Percentiles rank a stretch among this genome's conserved stretches.
These are phyloP conservation scores for Gasteruption jaculator DNA, from an alignment of 2,888 invertebrate species.

Conservation along the genomic window DNA sequence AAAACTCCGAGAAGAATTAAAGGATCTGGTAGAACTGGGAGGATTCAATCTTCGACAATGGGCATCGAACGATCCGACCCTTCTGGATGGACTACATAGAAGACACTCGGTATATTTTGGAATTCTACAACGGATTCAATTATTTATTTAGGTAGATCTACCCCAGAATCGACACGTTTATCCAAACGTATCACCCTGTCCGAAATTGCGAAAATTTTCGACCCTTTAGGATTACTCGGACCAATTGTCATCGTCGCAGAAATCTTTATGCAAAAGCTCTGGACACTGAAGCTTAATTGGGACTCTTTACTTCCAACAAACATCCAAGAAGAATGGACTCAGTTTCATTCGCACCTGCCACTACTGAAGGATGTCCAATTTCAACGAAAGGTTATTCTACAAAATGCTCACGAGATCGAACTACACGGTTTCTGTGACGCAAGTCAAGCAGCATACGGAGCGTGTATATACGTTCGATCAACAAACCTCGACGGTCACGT, in stretches of 20 bases:
- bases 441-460: conserved; percentile 23
- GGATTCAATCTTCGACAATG: conserved; percentile 22
- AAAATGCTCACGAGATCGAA: conserved; percentile 8
- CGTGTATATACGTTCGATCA: conserved; percentile 16
- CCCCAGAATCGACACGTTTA: neutral
- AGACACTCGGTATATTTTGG: conserved; percentile 22
- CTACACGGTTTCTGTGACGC: conserved; percentile 28
- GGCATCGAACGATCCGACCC: conserved; percentile 22
- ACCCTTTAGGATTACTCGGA: conserved; percentile 24
- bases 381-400: conserved; percentile 12
- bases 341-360: conserved; percentile 15
- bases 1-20: conserved; percentile 16
- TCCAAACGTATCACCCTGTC: conserved; percentile 22
- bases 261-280: conserved; percentile 22
- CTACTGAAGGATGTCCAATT: conserved; percentile 19
- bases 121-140: conserved; percentile 18
- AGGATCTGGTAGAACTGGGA: conserved; percentile 8
- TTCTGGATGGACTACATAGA: conserved; percentile 10
- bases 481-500: neutral
- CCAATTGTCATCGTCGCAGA: conserved; percentile 23
- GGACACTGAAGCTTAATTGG: conserved; percentile 22
- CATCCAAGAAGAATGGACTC: conserved; percentile 19
- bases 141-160: conserved; percentile 11
- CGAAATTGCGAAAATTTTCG: conserved; percentile 25
- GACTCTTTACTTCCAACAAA: conserved; percentile 20